phyloP scores from a whole-genome alignment of 2,797 vertebrate species.

The Poecilia velifera region DNA sequence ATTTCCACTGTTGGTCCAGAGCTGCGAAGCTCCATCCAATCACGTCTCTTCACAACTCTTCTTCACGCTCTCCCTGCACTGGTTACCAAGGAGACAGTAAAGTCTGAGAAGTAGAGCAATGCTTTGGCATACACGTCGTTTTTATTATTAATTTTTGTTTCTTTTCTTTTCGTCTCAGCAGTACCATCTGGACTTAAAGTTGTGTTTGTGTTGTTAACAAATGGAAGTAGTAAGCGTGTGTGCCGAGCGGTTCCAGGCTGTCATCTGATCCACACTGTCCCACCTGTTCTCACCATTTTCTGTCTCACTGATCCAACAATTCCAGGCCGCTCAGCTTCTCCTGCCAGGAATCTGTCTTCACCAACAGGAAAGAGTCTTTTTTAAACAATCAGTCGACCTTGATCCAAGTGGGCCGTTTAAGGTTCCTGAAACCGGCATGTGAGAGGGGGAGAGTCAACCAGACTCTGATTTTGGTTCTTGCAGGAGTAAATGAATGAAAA shows the following conservation, averaged over 20 bases:
- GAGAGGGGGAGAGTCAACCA: not conserved
- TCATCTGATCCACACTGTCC: slow-evolving; percentile 4
- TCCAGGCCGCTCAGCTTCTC: slow-evolving; percentile 5
- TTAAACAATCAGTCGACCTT: slow-evolving; percentile 3
- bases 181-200: slow-evolving; percentile 34
- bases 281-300: slow-evolving; percentile 61
- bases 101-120: slow-evolving; percentile 74
- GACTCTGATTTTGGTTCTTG: not conserved
- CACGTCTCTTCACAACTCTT: slow-evolving; percentile 72
- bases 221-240: not conserved
- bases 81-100: slow-evolving; percentile 81
- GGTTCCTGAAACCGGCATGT: not conserved
- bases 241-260: slow-evolving; percentile 8
- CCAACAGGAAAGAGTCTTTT: slow-evolving; percentile 22
- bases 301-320: slow-evolving; percentile 24
- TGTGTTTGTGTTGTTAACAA: not conserved
- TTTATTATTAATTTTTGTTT: slow-evolving; percentile 39
- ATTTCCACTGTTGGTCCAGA: slow-evolving; percentile 74
- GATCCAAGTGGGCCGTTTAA: slow-evolving; percentile 23
- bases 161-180: slow-evolving; percentile 21
- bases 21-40: slow-evolving; percentile 69
- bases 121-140: slow-evolving; percentile 59
- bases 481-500: not conserved
- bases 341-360: slow-evolving; percentile 59
- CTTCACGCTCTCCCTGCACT: slow-evolving; percentile 65